Conservation (phyloP, 2,797 vertebrate genomes). For the Pipistrellus nathusii region DNA sequence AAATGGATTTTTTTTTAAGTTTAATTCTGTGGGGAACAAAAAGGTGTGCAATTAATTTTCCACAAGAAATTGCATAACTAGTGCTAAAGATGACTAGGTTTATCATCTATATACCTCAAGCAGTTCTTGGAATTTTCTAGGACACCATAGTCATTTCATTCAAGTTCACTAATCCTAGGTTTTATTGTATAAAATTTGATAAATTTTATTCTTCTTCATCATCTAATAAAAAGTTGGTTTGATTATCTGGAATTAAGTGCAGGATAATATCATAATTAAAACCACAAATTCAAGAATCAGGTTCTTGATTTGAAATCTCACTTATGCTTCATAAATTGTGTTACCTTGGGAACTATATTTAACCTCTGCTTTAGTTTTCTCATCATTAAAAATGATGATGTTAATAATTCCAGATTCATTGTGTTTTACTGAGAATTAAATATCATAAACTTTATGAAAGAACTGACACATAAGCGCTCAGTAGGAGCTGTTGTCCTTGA, state of each 20-base stretch:
- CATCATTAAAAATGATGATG: slow-evolving; percentile 13
- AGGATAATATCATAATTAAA: not conserved
- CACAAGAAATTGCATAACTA: slow-evolving; percentile 55
- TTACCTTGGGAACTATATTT: not conserved
- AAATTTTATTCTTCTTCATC: not conserved
- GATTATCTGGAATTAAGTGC: slow-evolving; percentile 42
- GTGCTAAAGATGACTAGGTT: slow-evolving; percentile 57
- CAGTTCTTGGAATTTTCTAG: slow-evolving; percentile 48
- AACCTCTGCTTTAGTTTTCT: slow-evolving; percentile 8
- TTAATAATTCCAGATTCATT: slow-evolving; percentile 35
- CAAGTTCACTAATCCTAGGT: not conserved
- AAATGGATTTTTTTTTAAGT: slow-evolving; percentile 57
- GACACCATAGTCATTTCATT: not conserved
- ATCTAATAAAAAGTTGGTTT: slow-evolving; percentile 25
- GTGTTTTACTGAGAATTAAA: slow-evolving; percentile 22
- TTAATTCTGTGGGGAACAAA: slow-evolving; percentile 33
- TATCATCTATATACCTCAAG: slow-evolving; percentile 35
- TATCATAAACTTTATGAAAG: slow-evolving; percentile 12
- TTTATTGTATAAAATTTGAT: slow-evolving; percentile 51
- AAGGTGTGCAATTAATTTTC: slow-evolving; percentile 79
- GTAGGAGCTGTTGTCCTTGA: not conserved
- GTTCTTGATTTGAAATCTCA: slow-evolving; percentile 28
- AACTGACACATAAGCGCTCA: not conserved
- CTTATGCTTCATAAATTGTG: not conserved
- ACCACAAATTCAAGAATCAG: not conserved